These are phyloP conservation scores for Malurus elegans DNA, from an alignment of 2,113 vertebrate species.

Conservation along the genomic window DNA sequence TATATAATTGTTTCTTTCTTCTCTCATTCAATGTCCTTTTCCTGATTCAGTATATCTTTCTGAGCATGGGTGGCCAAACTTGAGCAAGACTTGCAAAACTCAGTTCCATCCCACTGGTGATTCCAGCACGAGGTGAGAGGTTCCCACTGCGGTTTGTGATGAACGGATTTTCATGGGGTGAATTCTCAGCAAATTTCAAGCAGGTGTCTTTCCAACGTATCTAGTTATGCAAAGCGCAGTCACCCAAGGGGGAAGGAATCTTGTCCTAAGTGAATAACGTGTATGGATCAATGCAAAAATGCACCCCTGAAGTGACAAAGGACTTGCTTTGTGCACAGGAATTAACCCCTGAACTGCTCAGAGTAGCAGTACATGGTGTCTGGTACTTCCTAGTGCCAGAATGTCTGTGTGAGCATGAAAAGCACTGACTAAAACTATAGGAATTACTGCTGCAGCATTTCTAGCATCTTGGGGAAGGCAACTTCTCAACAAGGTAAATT, in stretches of 20 bases:
- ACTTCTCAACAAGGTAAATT: neutral
- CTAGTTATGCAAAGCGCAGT: neutral
- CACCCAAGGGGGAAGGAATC: neutral
- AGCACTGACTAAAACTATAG: neutral
- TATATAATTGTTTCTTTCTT: neutral
- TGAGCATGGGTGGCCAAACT: neutral
- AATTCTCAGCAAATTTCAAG: neutral
- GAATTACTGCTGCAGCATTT: neutral
- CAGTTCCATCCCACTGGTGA: neutral
- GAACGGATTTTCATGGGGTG: neutral
- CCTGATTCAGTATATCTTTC: neutral
- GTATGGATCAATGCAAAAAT: neutral
- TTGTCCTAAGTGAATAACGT: neutral
- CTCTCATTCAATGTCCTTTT: neutral
- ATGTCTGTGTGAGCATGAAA: neutral
- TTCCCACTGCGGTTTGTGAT: neutral
- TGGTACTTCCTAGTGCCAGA: neutral
- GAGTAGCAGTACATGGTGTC: neutral
- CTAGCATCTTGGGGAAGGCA: neutral
- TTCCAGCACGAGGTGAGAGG: neutral
- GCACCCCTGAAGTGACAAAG: neutral
- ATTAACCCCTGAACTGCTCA: neutral
- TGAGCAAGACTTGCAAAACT: neutral
- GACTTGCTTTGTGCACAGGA: fast-evolving
- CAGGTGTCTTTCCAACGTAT: neutral